Evolutionary conservation across 2,888 invertebrate genomes (phyloP).

Genomic region (Drosophila leonis): DNA sequence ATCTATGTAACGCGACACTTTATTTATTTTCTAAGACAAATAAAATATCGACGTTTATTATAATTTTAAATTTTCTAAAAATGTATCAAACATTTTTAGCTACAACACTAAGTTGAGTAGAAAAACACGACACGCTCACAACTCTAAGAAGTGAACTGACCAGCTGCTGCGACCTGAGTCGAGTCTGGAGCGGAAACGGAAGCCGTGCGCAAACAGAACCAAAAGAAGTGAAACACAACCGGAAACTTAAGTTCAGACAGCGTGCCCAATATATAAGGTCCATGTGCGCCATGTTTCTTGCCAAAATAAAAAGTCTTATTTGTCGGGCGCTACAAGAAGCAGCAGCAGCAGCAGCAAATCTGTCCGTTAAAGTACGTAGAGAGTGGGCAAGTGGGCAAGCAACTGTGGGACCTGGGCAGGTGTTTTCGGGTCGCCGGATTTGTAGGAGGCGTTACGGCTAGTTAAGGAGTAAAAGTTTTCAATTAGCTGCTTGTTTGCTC

Average conservation of each 20-base stretch:
- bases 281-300: conserved; percentile 36
- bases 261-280: conserved; percentile 43
- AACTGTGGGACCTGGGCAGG: not conserved
- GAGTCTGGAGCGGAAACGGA: conserved; percentile 64
- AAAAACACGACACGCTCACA: conserved; percentile 1
- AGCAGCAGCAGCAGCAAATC: conserved; percentile 37
- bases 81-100: not conserved
- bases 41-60: not conserved
- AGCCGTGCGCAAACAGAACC: conserved; percentile 59
- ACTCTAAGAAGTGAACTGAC: conserved; percentile 13
- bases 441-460: conserved; percentile 37
- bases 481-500: conserved; percentile 51
- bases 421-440: conserved; percentile 2
- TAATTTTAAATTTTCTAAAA: not conserved
- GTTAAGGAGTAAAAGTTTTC: conserved; percentile 63
- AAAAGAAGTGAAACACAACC: conserved; percentile 28
- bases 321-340: conserved; percentile 26
- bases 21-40: too few relatives aligned
- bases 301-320: conserved; percentile 21
- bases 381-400: conserved; percentile 1
- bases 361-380: not conserved
- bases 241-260: conserved; percentile 61
- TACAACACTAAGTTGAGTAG: not conserved
- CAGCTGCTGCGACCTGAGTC: conserved; percentile 34
- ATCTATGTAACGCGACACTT: too few relatives aligned